phyloP scores from a whole-genome alignment of 2,888 invertebrate species.

The Spodoptera picta region DNA sequence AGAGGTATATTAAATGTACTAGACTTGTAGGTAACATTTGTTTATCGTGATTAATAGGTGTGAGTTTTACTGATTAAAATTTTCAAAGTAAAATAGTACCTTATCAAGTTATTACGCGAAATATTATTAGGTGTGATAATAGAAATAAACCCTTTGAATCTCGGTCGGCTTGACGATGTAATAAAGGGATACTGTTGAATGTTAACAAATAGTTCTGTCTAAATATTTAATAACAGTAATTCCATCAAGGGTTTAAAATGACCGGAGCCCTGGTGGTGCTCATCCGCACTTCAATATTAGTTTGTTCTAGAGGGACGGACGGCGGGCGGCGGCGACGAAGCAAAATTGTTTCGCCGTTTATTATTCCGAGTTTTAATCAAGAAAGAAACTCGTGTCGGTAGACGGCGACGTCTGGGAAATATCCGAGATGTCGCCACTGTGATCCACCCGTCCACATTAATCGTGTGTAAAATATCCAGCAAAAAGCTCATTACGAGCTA shows the following conservation, averaged over 20 bases:
- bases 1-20: too few relatives aligned
- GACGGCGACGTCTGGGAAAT: slow-evolving; percentile 73
- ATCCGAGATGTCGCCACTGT: slow-evolving; percentile 68
- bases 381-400: slow-evolving; percentile 71
- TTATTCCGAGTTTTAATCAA: slow-evolving; percentile 87
- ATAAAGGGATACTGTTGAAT: slow-evolving; percentile 21
- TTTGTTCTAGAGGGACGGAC: slow-evolving; percentile 67
- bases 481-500: slow-evolving; percentile 68
- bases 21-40: too few relatives aligned
- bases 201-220: slow-evolving; percentile 37
- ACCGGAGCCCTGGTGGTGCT: slow-evolving; percentile 62
- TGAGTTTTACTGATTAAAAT: too few relatives aligned
- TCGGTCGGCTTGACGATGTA: slow-evolving; percentile 1
- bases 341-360: slow-evolving; percentile 85
- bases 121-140: too few relatives aligned
- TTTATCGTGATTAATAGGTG: too few relatives aligned
- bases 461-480: slow-evolving; percentile 74
- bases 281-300: slow-evolving; percentile 78
- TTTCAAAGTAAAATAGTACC: too few relatives aligned
- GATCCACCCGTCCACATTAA: slow-evolving; percentile 71
- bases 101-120: too few relatives aligned
- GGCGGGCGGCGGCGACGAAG: slow-evolving; percentile 65
- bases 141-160: neutral
- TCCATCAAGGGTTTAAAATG: slow-evolving; percentile 55
- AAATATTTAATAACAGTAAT: slow-evolving; percentile 50